These are phyloP conservation scores for Entelurus aequoreus DNA, from an alignment of 2,113 vertebrate genomes.

Conservation along the genomic window DNA sequence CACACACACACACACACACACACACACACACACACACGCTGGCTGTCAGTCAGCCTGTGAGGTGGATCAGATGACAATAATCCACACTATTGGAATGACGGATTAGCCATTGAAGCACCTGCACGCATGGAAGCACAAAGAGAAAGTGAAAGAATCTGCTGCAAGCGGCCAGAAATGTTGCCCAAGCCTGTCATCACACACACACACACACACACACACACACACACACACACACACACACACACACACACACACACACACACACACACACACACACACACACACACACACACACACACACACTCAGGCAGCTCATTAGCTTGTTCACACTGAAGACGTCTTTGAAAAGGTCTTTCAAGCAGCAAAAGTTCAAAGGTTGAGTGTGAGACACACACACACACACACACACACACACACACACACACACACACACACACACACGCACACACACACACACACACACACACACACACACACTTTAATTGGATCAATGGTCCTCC, in stretches of 20 bases:
- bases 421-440: constrained; percentile 16
- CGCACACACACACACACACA: constrained; percentile 21
- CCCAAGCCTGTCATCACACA: constrained; percentile 16
- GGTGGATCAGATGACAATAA: constrained; percentile 62
- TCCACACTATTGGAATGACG: constrained; percentile 66
- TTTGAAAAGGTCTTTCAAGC: constrained; percentile 58
- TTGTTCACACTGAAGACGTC: constrained; percentile 43
- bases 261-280: constrained; percentile 15
- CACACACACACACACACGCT: constrained; percentile 1
- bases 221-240: constrained; percentile 9
- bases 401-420: constrained; percentile 16
- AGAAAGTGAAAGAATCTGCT: constrained; percentile 34
- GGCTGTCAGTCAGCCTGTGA: constrained; percentile 48
- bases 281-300: constrained; percentile 8
- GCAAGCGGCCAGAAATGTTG: constrained; percentile 38
- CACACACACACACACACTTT: constrained; percentile 30
- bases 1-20: constrained; percentile 19
- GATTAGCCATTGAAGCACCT: constrained; percentile 66
- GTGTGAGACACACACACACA: constrained; percentile 30
- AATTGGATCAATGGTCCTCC: constrained; percentile 60
- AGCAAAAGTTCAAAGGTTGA: constrained; percentile 55
- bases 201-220: constrained; percentile 18
- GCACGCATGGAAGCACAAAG: constrained; percentile 29
- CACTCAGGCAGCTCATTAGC: constrained; percentile 46
- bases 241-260: constrained; percentile 15